phyloP scores from a whole-genome alignment of 2,797 vertebrate species.

The Microchirus variegatus region DNA sequence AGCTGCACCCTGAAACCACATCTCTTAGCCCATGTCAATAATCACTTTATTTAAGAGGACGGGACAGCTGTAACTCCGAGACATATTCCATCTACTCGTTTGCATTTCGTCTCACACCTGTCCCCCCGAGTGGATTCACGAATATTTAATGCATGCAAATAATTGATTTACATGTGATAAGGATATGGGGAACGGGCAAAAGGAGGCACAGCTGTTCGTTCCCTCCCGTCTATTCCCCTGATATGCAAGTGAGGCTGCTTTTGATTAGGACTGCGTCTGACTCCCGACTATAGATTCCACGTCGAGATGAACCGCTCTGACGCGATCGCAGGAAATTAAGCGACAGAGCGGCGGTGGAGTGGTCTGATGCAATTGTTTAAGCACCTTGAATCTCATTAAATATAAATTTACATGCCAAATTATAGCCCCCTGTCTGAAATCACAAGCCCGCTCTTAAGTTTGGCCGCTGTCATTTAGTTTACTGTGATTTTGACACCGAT shows the following conservation, averaged over 20 bases:
- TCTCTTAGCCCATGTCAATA: slow-evolving; percentile 73
- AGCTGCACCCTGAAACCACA: slow-evolving; percentile 54
- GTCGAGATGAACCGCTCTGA: slow-evolving; percentile 38
- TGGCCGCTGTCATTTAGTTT: slow-evolving; percentile 39
- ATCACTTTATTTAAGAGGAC: slow-evolving; percentile 53
- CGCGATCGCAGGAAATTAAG: slow-evolving; percentile 44
- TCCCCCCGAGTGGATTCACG: slow-evolving; percentile 36
- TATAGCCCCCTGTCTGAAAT: slow-evolving; percentile 37
- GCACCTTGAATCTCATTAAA: slow-evolving; percentile 41
- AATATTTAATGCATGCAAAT: slow-evolving; percentile 60
- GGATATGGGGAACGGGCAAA: slow-evolving; percentile 51
- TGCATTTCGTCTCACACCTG: slow-evolving; percentile 64
- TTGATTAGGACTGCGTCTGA: slow-evolving; percentile 48
- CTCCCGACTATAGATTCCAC: slow-evolving; percentile 26
- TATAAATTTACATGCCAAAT: slow-evolving; percentile 45
- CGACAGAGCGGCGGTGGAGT: slow-evolving; percentile 20
- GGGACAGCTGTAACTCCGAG: slow-evolving; percentile 58
- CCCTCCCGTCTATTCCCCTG: slow-evolving; percentile 44
- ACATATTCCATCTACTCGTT: slow-evolving; percentile 57
- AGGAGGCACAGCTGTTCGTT: slow-evolving; percentile 62
- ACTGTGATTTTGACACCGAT: slow-evolving; percentile 24
- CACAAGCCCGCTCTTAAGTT: slow-evolving; percentile 41
- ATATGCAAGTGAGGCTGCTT: slow-evolving; percentile 46
- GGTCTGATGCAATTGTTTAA: slow-evolving; percentile 33
- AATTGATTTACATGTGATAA: slow-evolving; percentile 59